These are phyloP conservation scores for Patiria pectinifera DNA, from an alignment of 53 echinoderm and acorn worm genomes.

Conservation along the genomic window DNA sequence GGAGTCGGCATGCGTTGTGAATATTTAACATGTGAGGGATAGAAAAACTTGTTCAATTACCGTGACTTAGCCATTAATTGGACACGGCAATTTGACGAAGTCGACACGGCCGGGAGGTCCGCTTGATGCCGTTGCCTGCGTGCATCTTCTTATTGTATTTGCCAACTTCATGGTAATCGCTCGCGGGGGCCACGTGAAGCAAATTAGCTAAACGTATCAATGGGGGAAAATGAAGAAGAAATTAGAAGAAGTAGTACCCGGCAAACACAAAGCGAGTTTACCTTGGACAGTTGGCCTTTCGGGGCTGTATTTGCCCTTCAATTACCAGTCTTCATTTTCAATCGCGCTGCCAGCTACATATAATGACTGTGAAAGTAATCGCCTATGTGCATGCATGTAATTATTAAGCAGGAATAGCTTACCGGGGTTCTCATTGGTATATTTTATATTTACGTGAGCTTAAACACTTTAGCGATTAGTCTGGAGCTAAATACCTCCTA, in stretches of 20 bases:
- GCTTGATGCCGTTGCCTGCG: no score
- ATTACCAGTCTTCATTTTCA: constrained; percentile 2
- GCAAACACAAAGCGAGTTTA: neutral
- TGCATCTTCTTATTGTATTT: neutral
- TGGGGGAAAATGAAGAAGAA: neutral
- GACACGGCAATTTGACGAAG: no score
- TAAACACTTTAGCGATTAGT: no score
- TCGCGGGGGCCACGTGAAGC: neutral
- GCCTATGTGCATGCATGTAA: neutral
- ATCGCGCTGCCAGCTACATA: neutral
- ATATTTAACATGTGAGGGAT: neutral
- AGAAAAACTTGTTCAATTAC: neutral
- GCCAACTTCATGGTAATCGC: neutral
- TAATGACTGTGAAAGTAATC: neutral
- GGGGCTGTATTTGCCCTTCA: neutral
- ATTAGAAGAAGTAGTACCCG: neutral
- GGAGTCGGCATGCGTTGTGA: no score
- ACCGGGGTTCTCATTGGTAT: no score
- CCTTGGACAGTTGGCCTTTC: neutral
- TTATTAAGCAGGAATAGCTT: neutral
- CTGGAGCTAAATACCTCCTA: no score
- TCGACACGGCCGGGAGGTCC: no score
- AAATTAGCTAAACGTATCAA: neutral
- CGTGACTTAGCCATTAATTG: no score
- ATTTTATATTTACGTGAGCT: no score